A percentile compares a stretch with the other conserved stretches of the same genome.
Evolutionary conservation across 2,888 invertebrate species (phyloP).

Genomic region (Resseliella maxima): DNA sequence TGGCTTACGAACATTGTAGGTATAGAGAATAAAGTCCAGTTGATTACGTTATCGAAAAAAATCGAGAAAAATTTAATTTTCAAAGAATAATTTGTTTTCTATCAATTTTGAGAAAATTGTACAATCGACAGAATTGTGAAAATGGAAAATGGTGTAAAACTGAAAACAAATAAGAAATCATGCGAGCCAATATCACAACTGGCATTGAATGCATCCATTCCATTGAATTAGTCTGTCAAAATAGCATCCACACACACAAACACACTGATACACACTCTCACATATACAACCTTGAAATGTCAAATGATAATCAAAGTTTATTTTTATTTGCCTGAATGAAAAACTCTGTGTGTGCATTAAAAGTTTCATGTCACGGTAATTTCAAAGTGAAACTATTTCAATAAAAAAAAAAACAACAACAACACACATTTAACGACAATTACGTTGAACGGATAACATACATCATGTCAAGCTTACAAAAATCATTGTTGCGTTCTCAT

Average conservation of each 20-base stretch:
- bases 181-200: not conserved
- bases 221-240: not conserved
- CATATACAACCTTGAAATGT: slow-evolving; percentile 45
- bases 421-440: not conserved
- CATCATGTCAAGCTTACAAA: slow-evolving; percentile 77
- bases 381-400: not conserved
- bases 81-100: too few relatives aligned
- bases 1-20: not conserved
- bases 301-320: slow-evolving; percentile 3
- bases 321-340: slow-evolving; percentile 29
- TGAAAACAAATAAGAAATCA: too few relatives aligned
- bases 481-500: slow-evolving; percentile 75
- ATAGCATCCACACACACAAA: slow-evolving; percentile 14
- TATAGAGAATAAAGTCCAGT: too few relatives aligned
- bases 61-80: too few relatives aligned
- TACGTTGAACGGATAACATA: not conserved
- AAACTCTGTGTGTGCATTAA: slow-evolving; percentile 1
- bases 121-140: too few relatives aligned
- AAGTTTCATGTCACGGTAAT: not conserved
- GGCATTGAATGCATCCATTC: slow-evolving; percentile 24
- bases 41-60: too few relatives aligned
- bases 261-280: too few relatives aligned
- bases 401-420: not conserved
- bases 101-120: too few relatives aligned
- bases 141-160: too few relatives aligned